Percentiles rank a stretch among this genome's conserved stretches.
Evolutionary conservation across 2,888 invertebrate species (phyloP).

Genomic region (Lagria hirta): DNA sequence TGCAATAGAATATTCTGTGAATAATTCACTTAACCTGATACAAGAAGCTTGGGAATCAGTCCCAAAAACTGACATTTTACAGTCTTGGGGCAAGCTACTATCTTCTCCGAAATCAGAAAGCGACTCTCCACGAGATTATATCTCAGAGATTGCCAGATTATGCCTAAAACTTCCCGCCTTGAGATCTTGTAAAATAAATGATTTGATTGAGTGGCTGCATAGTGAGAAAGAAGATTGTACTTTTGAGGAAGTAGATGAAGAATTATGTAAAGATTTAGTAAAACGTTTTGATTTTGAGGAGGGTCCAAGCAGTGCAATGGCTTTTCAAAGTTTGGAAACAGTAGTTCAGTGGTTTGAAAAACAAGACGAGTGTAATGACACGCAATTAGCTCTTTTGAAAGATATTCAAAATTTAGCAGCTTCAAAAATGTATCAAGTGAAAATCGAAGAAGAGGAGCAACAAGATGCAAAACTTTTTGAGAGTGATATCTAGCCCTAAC

Average conservation of each 20-base stretch:
- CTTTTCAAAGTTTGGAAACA: constrained; percentile 9
- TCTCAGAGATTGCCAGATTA: constrained; percentile 7
- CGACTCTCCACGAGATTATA: neutral
- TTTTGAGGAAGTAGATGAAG: constrained; percentile 1
- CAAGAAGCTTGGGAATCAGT: constrained; percentile 16
- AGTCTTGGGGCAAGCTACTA: constrained; percentile 12
- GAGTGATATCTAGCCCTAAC: too few relatives aligned
- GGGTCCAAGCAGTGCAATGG: constrained; percentile 1
- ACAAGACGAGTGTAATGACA: constrained; percentile 9
- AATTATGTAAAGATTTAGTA: neutral
- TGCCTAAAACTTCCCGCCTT: constrained; percentile 4
- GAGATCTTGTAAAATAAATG: neutral
- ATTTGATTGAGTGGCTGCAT: constrained; percentile 5
- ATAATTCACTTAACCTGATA: too few relatives aligned
- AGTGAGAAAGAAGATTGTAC: constrained; percentile 8
- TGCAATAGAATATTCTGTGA: too few relatives aligned
- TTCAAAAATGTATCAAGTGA: constrained; percentile 1
- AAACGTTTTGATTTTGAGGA: too few relatives aligned
- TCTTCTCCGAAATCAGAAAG: constrained; percentile 7
- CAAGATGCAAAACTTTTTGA: too few relatives aligned
- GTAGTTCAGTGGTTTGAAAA: constrained; percentile 6
- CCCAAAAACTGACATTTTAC: constrained; percentile 7
- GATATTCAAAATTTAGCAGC: constrained; percentile 8
- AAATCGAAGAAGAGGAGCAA: constrained; percentile 1
- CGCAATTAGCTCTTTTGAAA: constrained; percentile 4